Evolutionary conservation across 2,888 invertebrate genomes (phyloP), one percentile per base, ranked within the genome.

Genomic region (Lamproptera curius): DNA sequence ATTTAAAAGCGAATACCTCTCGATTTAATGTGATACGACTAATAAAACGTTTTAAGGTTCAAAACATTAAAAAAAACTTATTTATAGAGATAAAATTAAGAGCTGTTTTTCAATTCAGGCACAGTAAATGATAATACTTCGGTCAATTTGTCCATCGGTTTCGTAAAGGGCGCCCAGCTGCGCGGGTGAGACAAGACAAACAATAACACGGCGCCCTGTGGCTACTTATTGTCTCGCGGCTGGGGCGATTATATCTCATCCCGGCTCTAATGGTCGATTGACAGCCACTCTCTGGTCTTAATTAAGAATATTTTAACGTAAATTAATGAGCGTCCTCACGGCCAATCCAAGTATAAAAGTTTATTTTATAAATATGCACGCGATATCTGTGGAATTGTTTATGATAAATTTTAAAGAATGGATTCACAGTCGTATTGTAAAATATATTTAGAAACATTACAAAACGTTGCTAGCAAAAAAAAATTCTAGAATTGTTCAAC

Each of bases 141-240:
- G 67, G 67, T 72, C 77, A 77, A 78, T 77, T 75, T 77, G 73
- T 76, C 67, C 58, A 58, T 58, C 55, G 63, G 63, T 55, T 59
- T 57, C 54, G 59, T 55, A 55, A 52, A 53, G 57, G 66, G 61
- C 60, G 50, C 61, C 82, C 75, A 70, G 75, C 76, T 71, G 83
- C 39, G 81, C 58, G 61, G 63, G 63, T 62, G 64, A 61, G 70
- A 70, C 73, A 67, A 68, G 74, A 76, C 75, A 81, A 80, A 77
- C 77, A 81, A 79, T 74, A 76, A 77, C 74, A 70, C 51, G 76
- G 65, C 73, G 51, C 74, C 83, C 80, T 62, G 66, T 56, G 58
- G 76, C 67, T 73, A 70, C 72, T 75, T 81, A 81, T 82, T 82
- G 83, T 80, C 70, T 80, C 65, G 59, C 58, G 51, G 50, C 59